Percentiles rank a stretch among this genome's conserved stretches.
Conservation (phyloP, 2,113 vertebrate species). For the Tonatia bakeri region DNA sequence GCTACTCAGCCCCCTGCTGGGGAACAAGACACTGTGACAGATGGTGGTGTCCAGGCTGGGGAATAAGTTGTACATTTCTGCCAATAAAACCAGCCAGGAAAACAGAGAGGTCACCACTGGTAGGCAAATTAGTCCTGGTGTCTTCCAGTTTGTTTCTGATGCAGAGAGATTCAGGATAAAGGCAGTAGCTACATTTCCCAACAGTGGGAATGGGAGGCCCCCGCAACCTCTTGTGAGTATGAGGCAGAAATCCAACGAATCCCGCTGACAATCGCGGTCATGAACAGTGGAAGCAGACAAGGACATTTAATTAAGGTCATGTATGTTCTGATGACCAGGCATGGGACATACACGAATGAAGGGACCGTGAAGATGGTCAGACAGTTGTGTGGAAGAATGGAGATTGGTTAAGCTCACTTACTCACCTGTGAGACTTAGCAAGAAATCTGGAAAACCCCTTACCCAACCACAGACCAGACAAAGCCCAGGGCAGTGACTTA, state of each 20-base stretch:
- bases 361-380: background rate
- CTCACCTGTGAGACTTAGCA: background rate
- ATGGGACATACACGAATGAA: background rate
- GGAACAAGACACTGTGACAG: constrained; percentile 47
- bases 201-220: background rate
- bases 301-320: background rate
- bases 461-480: background rate
- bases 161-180: background rate
- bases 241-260: background rate
- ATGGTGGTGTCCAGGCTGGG: constrained; percentile 41
- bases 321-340: background rate
- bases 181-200: background rate
- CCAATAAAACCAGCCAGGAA: constrained; percentile 69
- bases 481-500: background rate
- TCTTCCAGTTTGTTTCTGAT: constrained; percentile 33
- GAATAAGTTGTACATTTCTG: constrained; percentile 32
- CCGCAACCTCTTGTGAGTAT: background rate
- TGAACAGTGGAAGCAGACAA: background rate
- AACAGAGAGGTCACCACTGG: constrained; percentile 50
- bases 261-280: background rate
- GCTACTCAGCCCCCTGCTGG: background rate
- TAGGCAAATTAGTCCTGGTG: constrained; percentile 32
- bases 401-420: background rate
- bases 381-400: background rate
- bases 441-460: background rate